Conservation (phyloP, 2,888 invertebrate species). For the Euspilapteryx auroguttella region DNA sequence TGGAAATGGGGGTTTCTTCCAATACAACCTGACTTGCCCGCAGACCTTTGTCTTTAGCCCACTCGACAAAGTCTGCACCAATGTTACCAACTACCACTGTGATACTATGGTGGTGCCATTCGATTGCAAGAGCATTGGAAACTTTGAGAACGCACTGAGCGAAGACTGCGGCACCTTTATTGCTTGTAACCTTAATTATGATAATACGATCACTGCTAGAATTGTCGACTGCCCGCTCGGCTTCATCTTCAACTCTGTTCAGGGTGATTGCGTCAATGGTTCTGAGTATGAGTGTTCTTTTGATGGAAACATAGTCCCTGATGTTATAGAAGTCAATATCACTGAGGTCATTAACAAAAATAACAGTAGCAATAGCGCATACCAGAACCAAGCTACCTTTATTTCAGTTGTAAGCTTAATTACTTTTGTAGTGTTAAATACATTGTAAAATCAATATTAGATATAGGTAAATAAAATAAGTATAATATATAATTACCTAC, state of each 20-base stretch:
- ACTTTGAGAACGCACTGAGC: conserved; percentile 14
- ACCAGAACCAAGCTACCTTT: too few species aligned
- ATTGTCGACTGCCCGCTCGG: conserved; percentile 20
- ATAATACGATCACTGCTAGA: conserved; percentile 23
- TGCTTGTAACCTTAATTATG: conserved; percentile 25
- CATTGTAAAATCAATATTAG: too few species aligned
- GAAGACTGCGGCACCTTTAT: conserved; percentile 24
- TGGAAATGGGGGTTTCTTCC: conserved; percentile 19
- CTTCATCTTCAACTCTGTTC: conserved; percentile 17
- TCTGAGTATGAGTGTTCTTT: conserved; percentile 19
- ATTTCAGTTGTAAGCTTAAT: too few species aligned
- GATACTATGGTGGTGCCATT: conserved; percentile 12
- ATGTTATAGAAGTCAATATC: too few species aligned
- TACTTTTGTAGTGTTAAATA: too few species aligned
- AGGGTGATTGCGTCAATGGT: conserved; percentile 19
- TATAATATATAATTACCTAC: too few species aligned
- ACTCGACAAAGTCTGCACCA: conserved; percentile 31
- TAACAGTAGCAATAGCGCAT: too few species aligned
- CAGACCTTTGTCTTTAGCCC: conserved; percentile 31
- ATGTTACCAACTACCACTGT: conserved; percentile 31
- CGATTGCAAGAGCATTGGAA: conserved; percentile 22
- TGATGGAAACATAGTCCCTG: too few species aligned
- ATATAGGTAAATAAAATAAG: too few species aligned
- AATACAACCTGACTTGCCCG: conserved; percentile 34
- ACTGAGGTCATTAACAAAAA: too few species aligned